Percentiles rank a stretch among this genome's conserved stretches.
phyloP scores from a whole-genome alignment of 2,113 vertebrate species.

The Thalassoma bifasciatum region DNA sequence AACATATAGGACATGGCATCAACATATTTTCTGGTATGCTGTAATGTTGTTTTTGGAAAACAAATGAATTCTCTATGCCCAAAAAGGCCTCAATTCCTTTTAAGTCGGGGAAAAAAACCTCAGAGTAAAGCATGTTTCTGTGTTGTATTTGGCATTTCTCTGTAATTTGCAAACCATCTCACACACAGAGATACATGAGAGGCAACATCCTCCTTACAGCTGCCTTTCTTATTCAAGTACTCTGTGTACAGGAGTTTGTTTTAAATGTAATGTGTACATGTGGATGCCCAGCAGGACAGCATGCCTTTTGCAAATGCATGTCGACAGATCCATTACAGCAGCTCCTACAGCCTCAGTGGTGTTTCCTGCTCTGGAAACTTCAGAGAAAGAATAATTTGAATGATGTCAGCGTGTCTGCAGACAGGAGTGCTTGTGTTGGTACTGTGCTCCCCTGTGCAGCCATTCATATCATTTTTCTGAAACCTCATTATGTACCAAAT shows the following conservation, averaged over 20 bases:
- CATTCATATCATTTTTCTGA: slow-evolving; percentile 75
- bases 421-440: slow-evolving; percentile 49
- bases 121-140: slow-evolving; percentile 13
- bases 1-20: slow-evolving; percentile 44
- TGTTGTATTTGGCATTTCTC: slow-evolving; percentile 38
- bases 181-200: slow-evolving; percentile 20
- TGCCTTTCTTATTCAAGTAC: background rate
- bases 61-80: background rate
- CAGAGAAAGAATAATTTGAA: slow-evolving; percentile 49
- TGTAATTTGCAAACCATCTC: slow-evolving; percentile 44
- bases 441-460: slow-evolving; percentile 34
- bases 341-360: slow-evolving; percentile 4
- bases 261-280: slow-evolving; percentile 9
- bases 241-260: background rate
- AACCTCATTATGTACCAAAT: slow-evolving; percentile 75
- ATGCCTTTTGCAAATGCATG: slow-evolving; percentile 16
- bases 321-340: slow-evolving; percentile 1
- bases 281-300: slow-evolving; percentile 21
- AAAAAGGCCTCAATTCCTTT: slow-evolving; percentile 1
- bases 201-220: slow-evolving; percentile 17
- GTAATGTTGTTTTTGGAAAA: slow-evolving; percentile 53
- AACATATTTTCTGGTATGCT: slow-evolving; percentile 29
- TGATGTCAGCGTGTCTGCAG: slow-evolving; percentile 60
- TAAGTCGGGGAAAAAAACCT: slow-evolving; percentile 5
- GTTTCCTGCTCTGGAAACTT: slow-evolving; percentile 48